Conservation (phyloP, 2,113 vertebrate genomes). For the Anhinga anhinga region DNA sequence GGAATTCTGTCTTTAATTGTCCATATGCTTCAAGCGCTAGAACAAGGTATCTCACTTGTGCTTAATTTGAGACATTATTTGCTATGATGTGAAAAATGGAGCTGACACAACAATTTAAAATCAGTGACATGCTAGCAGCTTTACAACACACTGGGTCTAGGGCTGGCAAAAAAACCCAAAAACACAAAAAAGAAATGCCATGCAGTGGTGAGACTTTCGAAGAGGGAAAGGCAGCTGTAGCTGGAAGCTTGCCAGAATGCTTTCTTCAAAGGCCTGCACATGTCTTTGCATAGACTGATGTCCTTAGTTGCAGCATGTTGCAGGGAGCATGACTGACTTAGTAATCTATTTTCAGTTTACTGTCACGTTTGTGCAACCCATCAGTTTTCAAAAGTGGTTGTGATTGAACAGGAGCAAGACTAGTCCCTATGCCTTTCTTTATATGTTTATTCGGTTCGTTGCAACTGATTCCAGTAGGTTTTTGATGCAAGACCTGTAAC, state of each 20-base stretch:
- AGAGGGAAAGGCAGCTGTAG: not conserved
- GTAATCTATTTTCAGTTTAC: not conserved
- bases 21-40: slow-evolving; percentile 29
- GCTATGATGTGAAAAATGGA: slow-evolving; percentile 41
- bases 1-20: slow-evolving; percentile 52
- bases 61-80: slow-evolving; percentile 52
- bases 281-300: not conserved
- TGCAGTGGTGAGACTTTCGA: slow-evolving; percentile 4
- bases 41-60: not conserved
- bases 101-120: slow-evolving; percentile 36
- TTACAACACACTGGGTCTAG: not conserved
- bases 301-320: not conserved
- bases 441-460: not conserved
- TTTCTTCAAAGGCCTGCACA: not conserved
- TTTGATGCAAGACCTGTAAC: not conserved
- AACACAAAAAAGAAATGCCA: not conserved
- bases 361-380: not conserved
- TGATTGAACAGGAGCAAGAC: not conserved
- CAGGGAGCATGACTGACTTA: not conserved
- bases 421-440: not conserved
- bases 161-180: not conserved
- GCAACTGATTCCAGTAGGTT: not conserved
- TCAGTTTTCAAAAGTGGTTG: not conserved
- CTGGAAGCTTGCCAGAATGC: not conserved
- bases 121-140: slow-evolving; percentile 9